Conservation (phyloP, 2,888 invertebrate genomes). For the Barypeithes pellucidus region DNA sequence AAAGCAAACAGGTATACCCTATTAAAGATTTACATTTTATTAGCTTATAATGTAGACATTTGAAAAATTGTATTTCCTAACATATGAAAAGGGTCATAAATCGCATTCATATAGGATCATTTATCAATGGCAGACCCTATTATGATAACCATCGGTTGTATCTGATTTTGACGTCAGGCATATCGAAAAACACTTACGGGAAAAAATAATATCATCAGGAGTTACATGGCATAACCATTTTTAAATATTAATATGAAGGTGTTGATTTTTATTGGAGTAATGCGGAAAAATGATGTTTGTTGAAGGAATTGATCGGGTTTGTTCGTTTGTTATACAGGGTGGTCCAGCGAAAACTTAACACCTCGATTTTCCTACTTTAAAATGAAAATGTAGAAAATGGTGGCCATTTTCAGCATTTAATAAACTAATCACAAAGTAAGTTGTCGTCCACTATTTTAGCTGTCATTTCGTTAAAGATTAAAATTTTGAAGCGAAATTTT, state of each 20-base stretch:
- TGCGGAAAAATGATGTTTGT: too few species aligned
- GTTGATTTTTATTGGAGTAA: neutral
- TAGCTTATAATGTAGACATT: conserved; percentile 6
- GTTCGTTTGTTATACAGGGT: too few species aligned
- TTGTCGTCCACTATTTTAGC: neutral
- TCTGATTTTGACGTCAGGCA: conserved; percentile 21
- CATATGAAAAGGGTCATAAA: conserved; percentile 19
- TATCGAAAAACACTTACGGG: conserved; percentile 11
- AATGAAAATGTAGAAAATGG: too few species aligned
- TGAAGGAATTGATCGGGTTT: too few species aligned
- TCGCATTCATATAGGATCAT: conserved; percentile 17
- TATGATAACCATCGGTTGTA: conserved; percentile 31
- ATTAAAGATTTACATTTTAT: conserved; percentile 7
- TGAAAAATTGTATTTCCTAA: conserved; percentile 26
- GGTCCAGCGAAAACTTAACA: too few species aligned
- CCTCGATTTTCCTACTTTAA: too few species aligned
- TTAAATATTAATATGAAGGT: conserved; percentile 4
- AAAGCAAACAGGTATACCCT: conserved; percentile 4
- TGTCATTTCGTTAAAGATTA: too few species aligned
- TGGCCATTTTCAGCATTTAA: too few species aligned
- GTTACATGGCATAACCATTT: conserved; percentile 12
- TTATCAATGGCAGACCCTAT: conserved; percentile 28
- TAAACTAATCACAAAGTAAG: neutral
- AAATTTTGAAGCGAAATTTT: too few species aligned
- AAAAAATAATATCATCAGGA: conserved; percentile 18